Evolutionary conservation across 2,113 vertebrate species (phyloP).

Genomic region (Chaetops frenatus): DNA sequence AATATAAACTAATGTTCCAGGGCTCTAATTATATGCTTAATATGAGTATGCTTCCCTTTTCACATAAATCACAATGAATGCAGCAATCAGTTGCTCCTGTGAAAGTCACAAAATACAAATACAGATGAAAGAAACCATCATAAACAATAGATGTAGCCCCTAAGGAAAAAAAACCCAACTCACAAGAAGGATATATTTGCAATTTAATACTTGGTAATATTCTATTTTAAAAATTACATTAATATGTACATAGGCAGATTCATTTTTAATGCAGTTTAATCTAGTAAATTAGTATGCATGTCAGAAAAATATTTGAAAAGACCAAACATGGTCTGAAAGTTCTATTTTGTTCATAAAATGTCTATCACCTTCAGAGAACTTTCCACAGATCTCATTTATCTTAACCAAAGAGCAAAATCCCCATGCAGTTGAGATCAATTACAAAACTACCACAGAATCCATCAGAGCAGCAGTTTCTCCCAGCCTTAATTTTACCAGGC

Average conservation of each 20-base stretch:
- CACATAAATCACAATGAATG: neutral
- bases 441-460: neutral
- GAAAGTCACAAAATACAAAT: neutral
- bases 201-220: neutral
- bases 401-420: neutral
- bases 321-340: neutral
- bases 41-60: constrained; percentile 13
- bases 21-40: neutral
- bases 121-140: neutral
- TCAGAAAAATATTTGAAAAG: neutral
- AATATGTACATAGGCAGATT: neutral
- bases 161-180: neutral
- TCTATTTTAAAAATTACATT: neutral
- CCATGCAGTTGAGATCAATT: neutral
- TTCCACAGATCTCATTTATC: neutral
- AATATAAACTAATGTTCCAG: constrained; percentile 27
- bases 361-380: neutral
- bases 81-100: neutral
- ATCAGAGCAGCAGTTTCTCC: neutral
- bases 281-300: neutral
- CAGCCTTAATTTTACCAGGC: neutral
- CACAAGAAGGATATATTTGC: neutral
- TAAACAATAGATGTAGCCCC: neutral
- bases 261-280: neutral
- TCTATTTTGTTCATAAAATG: neutral